Percentiles rank a stretch among this genome's conserved stretches.
Evolutionary conservation across 2,888 invertebrate genomes (phyloP).

Genomic region (Tiliacea aurago): DNA sequence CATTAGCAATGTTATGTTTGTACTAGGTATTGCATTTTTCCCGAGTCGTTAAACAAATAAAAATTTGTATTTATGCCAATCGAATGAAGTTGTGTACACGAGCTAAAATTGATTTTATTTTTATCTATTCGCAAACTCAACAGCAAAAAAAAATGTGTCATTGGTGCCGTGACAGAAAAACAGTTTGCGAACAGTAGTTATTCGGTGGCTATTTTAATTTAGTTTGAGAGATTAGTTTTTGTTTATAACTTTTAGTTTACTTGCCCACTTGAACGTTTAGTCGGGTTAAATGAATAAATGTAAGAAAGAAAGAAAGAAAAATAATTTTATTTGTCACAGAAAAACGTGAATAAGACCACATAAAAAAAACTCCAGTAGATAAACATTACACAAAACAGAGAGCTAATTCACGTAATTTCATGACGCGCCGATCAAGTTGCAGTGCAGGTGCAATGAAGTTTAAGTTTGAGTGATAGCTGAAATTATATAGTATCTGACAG

Average conservation of each 20-base stretch:
- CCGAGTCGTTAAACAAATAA: slow-evolving; percentile 12
- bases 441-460: too few species aligned
- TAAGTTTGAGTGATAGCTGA: too few species aligned
- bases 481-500: too few species aligned
- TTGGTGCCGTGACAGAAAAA: background rate
- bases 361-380: too few species aligned
- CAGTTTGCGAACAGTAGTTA: background rate
- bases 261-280: too few species aligned
- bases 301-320: too few species aligned
- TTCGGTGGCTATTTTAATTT: background rate
- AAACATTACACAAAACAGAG: too few species aligned
- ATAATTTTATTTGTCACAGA: too few species aligned
- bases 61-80: slow-evolving; percentile 20
- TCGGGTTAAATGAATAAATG: background rate
- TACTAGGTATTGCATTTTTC: background rate
- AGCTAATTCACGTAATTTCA: too few species aligned
- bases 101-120: slow-evolving; percentile 28
- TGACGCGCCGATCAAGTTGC: too few species aligned
- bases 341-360: too few species aligned
- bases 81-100: slow-evolving; percentile 15
- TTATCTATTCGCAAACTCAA: slow-evolving; percentile 10
- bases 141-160: background rate
- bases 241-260: background rate
- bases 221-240: slow-evolving; percentile 3
- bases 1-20: too few species aligned